Conservation (phyloP, 1,140 invertebrate genomes). For the Mesaphorura yosii region DNA sequence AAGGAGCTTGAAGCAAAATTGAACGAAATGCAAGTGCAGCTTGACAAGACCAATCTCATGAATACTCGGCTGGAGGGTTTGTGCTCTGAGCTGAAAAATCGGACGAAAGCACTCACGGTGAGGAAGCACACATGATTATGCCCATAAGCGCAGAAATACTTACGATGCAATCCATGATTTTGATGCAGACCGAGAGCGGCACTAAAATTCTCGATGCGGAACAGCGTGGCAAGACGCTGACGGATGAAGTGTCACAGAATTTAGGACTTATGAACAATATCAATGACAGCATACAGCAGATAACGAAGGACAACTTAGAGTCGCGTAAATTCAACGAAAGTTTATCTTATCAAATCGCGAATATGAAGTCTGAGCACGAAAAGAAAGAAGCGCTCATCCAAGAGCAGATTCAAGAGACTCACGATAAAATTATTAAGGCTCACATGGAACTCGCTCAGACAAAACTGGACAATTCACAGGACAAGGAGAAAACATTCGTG, state of each 20-base stretch:
- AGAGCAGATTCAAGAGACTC: constrained; percentile 3
- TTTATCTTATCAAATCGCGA: constrained; percentile 14
- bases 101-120: constrained; percentile 26
- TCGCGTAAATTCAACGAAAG: constrained; percentile 25
- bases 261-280: constrained; percentile 25
- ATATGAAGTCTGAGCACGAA: constrained; percentile 22
- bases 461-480: constrained; percentile 21
- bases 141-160: not conserved
- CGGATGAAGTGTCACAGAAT: constrained; percentile 20
- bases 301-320: constrained; percentile 21
- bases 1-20: constrained; percentile 20
- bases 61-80: constrained; percentile 21
- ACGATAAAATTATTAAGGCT: constrained; percentile 5
- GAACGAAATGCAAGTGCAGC: constrained; percentile 11
- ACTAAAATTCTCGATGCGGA: constrained; percentile 23
- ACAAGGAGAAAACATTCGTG: constrained; percentile 20
- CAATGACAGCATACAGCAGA: constrained; percentile 12
- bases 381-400: constrained; percentile 19
- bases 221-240: constrained; percentile 18
- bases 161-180: not conserved
- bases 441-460: constrained; percentile 21
- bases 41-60: constrained; percentile 16
- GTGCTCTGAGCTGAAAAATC: constrained; percentile 27
- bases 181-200: not conserved
- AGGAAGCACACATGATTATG: not conserved